phyloP scores from a whole-genome alignment of 2,113 vertebrate genomes.

The Brachypodius melanocephalos region DNA sequence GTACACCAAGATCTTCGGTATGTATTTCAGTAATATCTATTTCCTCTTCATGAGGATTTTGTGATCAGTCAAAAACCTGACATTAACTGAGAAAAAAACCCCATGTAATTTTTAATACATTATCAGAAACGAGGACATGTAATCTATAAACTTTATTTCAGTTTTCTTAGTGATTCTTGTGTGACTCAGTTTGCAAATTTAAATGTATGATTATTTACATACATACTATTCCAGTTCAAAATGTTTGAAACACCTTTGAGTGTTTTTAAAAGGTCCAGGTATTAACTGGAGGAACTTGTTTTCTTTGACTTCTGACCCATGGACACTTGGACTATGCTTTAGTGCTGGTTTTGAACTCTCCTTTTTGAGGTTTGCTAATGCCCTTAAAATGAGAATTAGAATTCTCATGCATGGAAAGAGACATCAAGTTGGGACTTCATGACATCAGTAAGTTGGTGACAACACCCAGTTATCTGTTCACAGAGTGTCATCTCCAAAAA shows the following conservation, averaged over 20 bases:
- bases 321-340: neutral
- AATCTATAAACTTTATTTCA: neutral
- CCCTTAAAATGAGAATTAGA: neutral
- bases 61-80: neutral
- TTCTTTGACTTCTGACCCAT: neutral
- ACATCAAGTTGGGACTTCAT: neutral
- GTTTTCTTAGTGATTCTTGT: neutral
- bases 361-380: neutral
- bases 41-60: neutral
- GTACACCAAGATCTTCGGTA: neutral
- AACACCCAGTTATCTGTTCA: neutral
- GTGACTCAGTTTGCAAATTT: neutral
- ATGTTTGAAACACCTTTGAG: neutral
- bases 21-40: neutral
- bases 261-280: neutral
- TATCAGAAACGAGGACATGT: neutral
- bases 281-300: neutral
- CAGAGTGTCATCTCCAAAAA: neutral
- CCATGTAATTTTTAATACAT: accelerated
- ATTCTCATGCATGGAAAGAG: neutral
- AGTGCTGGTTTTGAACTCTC: neutral
- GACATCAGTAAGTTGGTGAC: neutral
- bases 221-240: neutral
- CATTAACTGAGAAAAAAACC: neutral
- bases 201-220: neutral